Percentiles rank a stretch among this genome's conserved stretches.
Conservation (phyloP, 2,113 vertebrate genomes). For the Nerophis ophidion region DNA sequence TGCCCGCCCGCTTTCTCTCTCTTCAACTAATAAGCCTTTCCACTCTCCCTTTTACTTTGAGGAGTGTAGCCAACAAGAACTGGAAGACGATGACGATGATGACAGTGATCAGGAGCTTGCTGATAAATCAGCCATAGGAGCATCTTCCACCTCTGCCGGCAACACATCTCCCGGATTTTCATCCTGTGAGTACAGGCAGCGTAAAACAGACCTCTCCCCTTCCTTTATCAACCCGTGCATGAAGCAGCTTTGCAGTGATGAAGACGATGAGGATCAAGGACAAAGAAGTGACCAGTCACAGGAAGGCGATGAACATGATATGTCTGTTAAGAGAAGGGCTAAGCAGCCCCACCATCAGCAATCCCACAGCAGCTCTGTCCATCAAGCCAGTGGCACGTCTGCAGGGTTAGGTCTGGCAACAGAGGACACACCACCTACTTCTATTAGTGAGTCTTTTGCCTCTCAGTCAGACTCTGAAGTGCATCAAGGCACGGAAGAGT, state of each 20-base stretch:
- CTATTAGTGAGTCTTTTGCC: constrained; percentile 86
- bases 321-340: constrained; percentile 75
- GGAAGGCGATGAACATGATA: constrained; percentile 63
- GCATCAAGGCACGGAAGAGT: constrained; percentile 86
- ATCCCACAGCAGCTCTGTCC: constrained; percentile 55
- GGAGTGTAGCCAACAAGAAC: constrained; percentile 46
- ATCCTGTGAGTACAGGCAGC: constrained; percentile 74
- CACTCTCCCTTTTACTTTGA: constrained; percentile 66
- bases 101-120: constrained; percentile 64
- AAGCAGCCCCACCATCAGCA: constrained; percentile 74
- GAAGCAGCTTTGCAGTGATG: constrained; percentile 80
- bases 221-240: constrained; percentile 91
- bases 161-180: constrained; percentile 70
- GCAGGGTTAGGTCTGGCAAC: constrained; percentile 57
- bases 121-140: constrained; percentile 58
- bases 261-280: constrained; percentile 77
- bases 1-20: constrained; percentile 76
- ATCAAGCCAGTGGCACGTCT: constrained; percentile 51
- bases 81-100: constrained; percentile 45
- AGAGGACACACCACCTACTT: constrained; percentile 92
- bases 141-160: constrained; percentile 62
- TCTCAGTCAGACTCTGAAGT: constrained; percentile 93
- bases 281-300: constrained; percentile 64
- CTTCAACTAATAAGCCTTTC: constrained; percentile 76
- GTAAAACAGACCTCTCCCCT: constrained; percentile 86